Evolutionary conservation across 2,797 vertebrate genomes (phyloP).

Genomic region (Gambusia yucatana): DNA sequence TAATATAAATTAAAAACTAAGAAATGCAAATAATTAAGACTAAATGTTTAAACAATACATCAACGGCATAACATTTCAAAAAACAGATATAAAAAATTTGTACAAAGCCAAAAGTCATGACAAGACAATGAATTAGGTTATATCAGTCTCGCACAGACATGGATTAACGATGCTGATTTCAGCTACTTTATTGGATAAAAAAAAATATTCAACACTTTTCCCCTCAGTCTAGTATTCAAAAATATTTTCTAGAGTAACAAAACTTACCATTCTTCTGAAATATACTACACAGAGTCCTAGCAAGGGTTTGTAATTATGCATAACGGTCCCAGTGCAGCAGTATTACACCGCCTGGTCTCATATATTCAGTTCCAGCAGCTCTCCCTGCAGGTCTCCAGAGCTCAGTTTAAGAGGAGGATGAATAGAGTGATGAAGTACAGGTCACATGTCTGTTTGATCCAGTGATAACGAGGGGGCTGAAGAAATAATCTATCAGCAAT

Average conservation of each 20-base stretch:
- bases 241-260: background rate
- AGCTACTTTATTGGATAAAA: background rate
- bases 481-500: constrained; percentile 84
- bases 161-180: background rate
- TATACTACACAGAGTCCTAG: constrained; percentile 41
- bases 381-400: constrained; percentile 74
- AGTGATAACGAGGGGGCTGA: constrained; percentile 82
- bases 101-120: background rate
- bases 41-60: background rate
- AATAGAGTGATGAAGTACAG: constrained; percentile 80
- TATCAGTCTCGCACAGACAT: background rate
- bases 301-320: constrained; percentile 69
- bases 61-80: background rate
- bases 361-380: constrained; percentile 69
- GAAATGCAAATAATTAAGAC: background rate
- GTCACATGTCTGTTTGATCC: constrained; percentile 83
- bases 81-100: background rate
- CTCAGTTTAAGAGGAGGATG: constrained; percentile 78
- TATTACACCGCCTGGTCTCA: constrained; percentile 65
- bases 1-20: background rate
- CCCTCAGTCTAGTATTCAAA: background rate
- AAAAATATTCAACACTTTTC: background rate
- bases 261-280: constrained; percentile 29
- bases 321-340: constrained; percentile 73
- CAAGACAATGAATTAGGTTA: background rate